Evolutionary conservation across 2,113 vertebrate species (phyloP).

Genomic region (Chloroceryle aenea): DNA sequence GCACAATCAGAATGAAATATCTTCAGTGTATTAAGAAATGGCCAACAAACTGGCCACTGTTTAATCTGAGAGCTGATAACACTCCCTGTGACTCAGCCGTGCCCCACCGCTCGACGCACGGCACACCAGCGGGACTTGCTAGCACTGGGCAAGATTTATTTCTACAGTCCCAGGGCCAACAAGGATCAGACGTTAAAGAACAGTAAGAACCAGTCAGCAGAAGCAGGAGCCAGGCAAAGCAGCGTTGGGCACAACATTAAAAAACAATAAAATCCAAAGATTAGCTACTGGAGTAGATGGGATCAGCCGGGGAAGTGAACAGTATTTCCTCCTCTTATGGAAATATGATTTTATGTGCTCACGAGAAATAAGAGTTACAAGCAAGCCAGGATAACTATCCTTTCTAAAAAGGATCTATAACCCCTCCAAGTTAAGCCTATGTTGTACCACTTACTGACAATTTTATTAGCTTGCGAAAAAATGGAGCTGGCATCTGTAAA

Average conservation of each 20-base stretch:
- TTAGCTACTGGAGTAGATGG: not conserved
- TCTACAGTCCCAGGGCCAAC: not conserved
- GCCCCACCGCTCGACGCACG: rapidly evolving
- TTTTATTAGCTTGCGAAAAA: slow-evolving; percentile 4
- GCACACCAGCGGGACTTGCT: not conserved
- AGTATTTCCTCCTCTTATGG: not conserved
- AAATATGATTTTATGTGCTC: not conserved
- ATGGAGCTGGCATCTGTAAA: not conserved
- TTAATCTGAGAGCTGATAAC: not conserved
- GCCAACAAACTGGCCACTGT: not conserved
- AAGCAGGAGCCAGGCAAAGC: not conserved
- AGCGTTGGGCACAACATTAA: not conserved
- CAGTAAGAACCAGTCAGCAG: not conserved
- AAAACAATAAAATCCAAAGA: not conserved
- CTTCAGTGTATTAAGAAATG: not conserved
- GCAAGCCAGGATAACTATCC: not conserved
- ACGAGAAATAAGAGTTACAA: not conserved
- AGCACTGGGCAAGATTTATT: not conserved
- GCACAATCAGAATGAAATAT: not conserved
- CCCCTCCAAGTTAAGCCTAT: not conserved
- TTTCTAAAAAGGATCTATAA: not conserved
- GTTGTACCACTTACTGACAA: not conserved
- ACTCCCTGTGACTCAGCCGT: not conserved
- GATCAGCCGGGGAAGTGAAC: not conserved
- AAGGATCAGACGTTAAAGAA: not conserved